phyloP scores from a whole-genome alignment of 2,797 vertebrate species.

The Myotis pilosus region DNA sequence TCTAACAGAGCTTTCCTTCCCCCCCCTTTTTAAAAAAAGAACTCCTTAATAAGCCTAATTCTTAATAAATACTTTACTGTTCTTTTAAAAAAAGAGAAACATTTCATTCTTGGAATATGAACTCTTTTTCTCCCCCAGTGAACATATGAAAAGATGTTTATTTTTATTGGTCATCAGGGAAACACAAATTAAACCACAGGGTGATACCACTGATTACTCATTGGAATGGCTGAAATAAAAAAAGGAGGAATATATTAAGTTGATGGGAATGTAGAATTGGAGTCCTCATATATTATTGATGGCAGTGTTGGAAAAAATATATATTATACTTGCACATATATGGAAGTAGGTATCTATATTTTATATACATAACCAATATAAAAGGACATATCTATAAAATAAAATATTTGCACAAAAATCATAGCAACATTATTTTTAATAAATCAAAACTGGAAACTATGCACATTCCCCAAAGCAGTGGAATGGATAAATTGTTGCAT shows the following conservation, averaged over 20 bases:
- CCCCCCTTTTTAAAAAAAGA: not conserved
- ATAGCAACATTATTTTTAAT: not conserved
- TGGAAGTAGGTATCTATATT: not conserved
- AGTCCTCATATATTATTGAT: not conserved
- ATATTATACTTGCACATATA: not conserved
- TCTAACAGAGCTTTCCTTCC: constrained; percentile 17
- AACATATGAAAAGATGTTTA: not conserved
- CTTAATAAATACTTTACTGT: constrained; percentile 59
- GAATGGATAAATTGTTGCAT: not conserved
- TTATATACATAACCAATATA: not conserved
- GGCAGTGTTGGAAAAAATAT: not conserved
- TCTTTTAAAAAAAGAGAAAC: constrained; percentile 20
- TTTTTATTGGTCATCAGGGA: not conserved
- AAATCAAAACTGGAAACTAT: not conserved
- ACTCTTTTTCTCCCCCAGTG: constrained; percentile 20
- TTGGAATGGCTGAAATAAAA: not conserved
- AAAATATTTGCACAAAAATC: not conserved
- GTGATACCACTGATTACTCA: not conserved
- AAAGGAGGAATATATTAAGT: not conserved
- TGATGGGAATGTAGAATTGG: not conserved
- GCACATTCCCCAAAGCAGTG: not conserved
- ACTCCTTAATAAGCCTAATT: constrained; percentile 8
- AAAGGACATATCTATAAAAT: not conserved
- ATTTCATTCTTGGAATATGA: constrained; percentile 45
- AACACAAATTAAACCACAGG: not conserved